Evolutionary conservation across 2,113 vertebrate species (phyloP), one percentile per base, ranked within the genome.

Genomic region (Pteruthius melanotis): DNA sequence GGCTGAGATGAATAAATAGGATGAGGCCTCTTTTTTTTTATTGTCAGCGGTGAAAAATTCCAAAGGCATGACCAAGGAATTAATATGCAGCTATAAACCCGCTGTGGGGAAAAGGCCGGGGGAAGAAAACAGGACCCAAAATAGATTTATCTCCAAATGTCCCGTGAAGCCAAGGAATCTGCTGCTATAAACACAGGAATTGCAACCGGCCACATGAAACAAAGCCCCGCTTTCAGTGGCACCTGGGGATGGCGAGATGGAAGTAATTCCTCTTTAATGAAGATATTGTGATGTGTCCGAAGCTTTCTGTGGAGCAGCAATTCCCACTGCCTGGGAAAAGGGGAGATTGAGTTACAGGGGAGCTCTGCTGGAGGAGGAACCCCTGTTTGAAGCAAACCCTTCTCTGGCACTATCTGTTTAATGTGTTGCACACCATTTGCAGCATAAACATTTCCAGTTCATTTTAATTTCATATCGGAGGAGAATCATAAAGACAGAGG

Each of bases 381-480:
- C 30, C 56, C 21, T 19, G 59, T 83, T 89, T 31, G 8, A 65
- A 94, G 92, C 31, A 89, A 88, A 77, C 12, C 47, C 87, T 69
- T 79, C 4, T 17, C 89, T 72, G 59, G 87, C 56, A 70, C 94
- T 98, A 96, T 97, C 95, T 97, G 87, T 84, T 96, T 91, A 91
- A 93, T 94, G 61, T 94, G 91, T 89, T 94, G 71, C 90, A 86
- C 45, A 59, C 86, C 90, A 91, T 86, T 96, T 76, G 90, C 20
- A n/a, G 90, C 93, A 77, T 93, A 97, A 98, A 98, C 91, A 96
- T 96, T 98, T 97, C 96, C 89, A 97, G 68, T 97, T 95, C 97
- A 57, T 97, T 98, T 97, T 97, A 65, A 96, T 96, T 97, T 97
- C 95, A 87, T 88, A 94, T 94, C 45, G 23, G n/a, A 64, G 92